Evolutionary conservation across 2,888 invertebrate genomes (phyloP).

Genomic region (Dorcus hopei): DNA sequence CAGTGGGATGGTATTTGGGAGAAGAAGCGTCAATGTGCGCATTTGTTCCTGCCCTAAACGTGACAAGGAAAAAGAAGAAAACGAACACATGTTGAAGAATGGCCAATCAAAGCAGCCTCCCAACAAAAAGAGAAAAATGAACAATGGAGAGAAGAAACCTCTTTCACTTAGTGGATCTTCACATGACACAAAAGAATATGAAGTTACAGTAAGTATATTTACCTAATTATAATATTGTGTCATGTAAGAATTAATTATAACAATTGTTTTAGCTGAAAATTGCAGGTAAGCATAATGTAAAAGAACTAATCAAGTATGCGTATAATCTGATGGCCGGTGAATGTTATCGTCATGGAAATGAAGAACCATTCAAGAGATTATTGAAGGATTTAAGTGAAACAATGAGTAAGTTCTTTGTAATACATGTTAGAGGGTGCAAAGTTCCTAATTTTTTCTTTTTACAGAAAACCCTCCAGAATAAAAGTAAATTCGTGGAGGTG

Average conservation of each 20-base stretch:
- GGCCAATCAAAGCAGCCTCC: slow-evolving; percentile 34
- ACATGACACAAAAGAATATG: slow-evolving; percentile 19
- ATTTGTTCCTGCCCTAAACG: slow-evolving; percentile 79
- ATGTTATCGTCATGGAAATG: slow-evolving; percentile 26
- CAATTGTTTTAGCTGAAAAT: slow-evolving; percentile 37
- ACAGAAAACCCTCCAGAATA: neutral
- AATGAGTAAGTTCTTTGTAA: slow-evolving; percentile 22
- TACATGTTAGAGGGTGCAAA: neutral
- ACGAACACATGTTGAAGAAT: slow-evolving; percentile 34
- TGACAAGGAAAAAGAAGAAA: slow-evolving; percentile 66
- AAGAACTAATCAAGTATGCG: slow-evolving; percentile 39
- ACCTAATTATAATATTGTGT: neutral
- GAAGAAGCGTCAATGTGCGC: slow-evolving; percentile 65
- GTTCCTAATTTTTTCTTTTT: neutral
- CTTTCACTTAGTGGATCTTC: slow-evolving; percentile 22
- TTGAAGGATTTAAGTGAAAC: slow-evolving; percentile 20
- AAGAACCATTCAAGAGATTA: slow-evolving; percentile 21
- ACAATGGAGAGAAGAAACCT: slow-evolving; percentile 28
- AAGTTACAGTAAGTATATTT: slow-evolving; percentile 15
- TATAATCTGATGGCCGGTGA: slow-evolving; percentile 47
- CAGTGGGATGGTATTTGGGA: slow-evolving; percentile 61
- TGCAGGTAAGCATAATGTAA: slow-evolving; percentile 44
- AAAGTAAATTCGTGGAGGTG: neutral
- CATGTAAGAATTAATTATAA: neutral
- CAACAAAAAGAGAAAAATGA: slow-evolving; percentile 30